A percentile compares a stretch with the other conserved stretches of the same genome.
Evolutionary conservation across 2,113 vertebrate species (phyloP).

Genomic region (Cyphomyrus plagiostoma): DNA sequence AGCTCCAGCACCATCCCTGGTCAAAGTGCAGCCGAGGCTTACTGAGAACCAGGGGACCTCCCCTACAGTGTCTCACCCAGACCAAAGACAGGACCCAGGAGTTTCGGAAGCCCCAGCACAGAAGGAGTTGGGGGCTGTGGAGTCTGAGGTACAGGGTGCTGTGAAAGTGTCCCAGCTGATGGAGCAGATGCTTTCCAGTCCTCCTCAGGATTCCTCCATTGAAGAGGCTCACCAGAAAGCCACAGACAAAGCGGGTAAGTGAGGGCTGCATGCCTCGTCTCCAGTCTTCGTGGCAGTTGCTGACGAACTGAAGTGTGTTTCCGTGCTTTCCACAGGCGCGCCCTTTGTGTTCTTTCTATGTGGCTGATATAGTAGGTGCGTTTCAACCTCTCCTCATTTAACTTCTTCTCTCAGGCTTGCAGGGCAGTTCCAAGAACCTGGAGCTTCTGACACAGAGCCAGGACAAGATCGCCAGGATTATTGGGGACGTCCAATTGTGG

Average conservation of each 20-base stretch:
- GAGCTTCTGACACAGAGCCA: slow-evolving; percentile 59
- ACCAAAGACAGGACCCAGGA: background rate
- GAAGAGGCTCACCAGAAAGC: background rate
- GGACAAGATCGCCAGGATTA: slow-evolving; percentile 52
- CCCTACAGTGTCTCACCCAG: background rate
- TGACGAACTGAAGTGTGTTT: background rate
- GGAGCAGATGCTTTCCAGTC: background rate
- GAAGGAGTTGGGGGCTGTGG: background rate
- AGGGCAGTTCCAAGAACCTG: slow-evolving; percentile 36
- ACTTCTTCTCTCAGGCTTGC: background rate
- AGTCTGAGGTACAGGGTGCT: background rate
- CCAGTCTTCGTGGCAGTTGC: background rate
- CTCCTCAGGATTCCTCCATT: background rate
- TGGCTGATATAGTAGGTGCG: background rate
- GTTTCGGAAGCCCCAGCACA: background rate
- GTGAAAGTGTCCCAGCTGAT: background rate
- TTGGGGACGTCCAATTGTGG: slow-evolving; percentile 47
- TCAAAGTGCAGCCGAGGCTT: background rate
- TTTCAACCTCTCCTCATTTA: background rate
- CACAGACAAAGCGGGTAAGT: background rate
- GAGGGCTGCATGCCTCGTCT: background rate
- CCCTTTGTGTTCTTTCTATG: background rate
- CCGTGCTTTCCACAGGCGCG: background rate
- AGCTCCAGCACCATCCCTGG: background rate
- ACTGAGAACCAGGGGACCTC: background rate